phyloP scores from a whole-genome alignment of 2,888 invertebrate species.

The Plutella xylostella region DNA sequence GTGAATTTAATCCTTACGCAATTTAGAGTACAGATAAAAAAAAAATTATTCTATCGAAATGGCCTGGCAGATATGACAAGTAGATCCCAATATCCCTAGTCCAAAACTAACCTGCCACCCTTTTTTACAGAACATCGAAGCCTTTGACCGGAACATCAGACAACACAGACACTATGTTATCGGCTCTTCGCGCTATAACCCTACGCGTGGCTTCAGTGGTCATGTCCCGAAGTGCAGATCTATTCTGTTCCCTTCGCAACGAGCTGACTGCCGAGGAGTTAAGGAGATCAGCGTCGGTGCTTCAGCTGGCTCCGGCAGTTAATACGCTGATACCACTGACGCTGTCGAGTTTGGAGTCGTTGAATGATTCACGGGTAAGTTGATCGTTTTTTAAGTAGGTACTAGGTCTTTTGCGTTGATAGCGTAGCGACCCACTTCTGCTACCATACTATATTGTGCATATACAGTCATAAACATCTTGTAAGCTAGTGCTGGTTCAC shows the following conservation, averaged over 20 bases:
- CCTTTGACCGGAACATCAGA: slow-evolving; percentile 29
- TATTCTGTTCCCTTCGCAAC: slow-evolving; percentile 82
- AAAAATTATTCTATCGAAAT: no score
- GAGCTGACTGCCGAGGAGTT: slow-evolving; percentile 66
- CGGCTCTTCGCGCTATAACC: slow-evolving; percentile 56
- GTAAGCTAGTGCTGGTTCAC: no score
- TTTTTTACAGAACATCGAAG: slow-evolving; percentile 27
- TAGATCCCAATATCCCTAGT: no score
- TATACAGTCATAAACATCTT: no score
- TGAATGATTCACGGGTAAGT: slow-evolving; percentile 83
- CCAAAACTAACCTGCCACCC: background rate
- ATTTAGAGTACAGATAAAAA: no score
- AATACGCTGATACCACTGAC: slow-evolving; percentile 86
- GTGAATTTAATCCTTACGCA: no score
- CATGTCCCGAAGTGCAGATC: slow-evolving; percentile 79
- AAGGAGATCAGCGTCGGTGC: slow-evolving; percentile 35
- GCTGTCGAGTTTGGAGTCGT: slow-evolving; percentile 85
- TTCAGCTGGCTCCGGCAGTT: slow-evolving; percentile 68
- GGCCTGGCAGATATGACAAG: no score
- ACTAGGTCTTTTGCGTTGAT: background rate
- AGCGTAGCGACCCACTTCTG: no score
- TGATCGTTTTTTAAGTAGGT: background rate
- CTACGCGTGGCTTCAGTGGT: slow-evolving; percentile 83
- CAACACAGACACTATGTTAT: slow-evolving; percentile 33
- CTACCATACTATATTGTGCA: no score